These are phyloP conservation scores for Hestina assimilis DNA, from an alignment of 1,140 invertebrate genomes.

Conservation along the genomic window DNA sequence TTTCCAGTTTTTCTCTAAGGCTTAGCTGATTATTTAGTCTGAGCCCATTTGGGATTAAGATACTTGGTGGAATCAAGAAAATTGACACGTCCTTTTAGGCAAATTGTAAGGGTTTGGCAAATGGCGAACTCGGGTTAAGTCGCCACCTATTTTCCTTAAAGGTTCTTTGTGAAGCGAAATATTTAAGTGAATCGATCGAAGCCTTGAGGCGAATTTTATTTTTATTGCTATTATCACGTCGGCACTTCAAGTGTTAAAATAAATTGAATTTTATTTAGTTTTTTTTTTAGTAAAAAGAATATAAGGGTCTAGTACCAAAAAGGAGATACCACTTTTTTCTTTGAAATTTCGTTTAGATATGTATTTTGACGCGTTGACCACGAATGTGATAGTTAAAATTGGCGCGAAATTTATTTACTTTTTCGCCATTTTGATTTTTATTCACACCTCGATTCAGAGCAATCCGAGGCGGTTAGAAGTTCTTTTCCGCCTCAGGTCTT, in stretches of 20 bases:
- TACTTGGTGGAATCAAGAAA: constrained; percentile 20
- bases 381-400: no score
- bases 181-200: neutral
- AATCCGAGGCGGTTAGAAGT: no score
- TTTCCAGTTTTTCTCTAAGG: constrained; percentile 1
- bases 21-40: constrained; percentile 9
- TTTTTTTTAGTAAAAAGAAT: no score
- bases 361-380: no score
- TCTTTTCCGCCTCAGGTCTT: no score
- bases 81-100: constrained; percentile 25
- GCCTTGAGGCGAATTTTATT: neutral
- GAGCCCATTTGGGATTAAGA: constrained; percentile 24
- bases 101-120: constrained; percentile 8
- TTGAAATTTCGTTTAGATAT: no score
- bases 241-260: neutral
- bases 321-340: no score
- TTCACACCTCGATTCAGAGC: no score
- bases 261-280: no score
- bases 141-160: neutral
- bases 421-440: no score
- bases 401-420: no score
- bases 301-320: no score
- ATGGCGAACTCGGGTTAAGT: neutral
- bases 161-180: neutral
- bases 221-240: neutral